These are phyloP conservation scores for Meteorus colon DNA, from an alignment of 2,888 invertebrate genomes.

Conservation along the genomic window DNA sequence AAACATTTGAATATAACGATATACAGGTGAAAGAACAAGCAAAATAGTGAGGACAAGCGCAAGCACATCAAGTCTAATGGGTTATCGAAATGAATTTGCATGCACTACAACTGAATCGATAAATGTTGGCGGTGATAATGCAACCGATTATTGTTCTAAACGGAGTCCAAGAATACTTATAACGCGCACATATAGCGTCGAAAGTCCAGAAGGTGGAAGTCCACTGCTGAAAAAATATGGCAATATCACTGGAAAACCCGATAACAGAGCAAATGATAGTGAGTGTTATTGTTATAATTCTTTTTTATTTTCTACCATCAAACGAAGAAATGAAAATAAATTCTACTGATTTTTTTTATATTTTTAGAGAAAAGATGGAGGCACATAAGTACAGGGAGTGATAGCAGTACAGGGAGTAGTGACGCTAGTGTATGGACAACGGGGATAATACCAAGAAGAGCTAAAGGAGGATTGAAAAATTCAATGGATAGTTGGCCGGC, in stretches of 20 bases:
- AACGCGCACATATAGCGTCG: conserved; percentile 83
- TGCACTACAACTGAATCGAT: conserved; percentile 46
- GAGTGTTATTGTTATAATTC: conserved; percentile 45
- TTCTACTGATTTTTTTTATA: conserved; percentile 14
- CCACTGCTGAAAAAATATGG: conserved; percentile 61
- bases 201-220: conserved; percentile 76
- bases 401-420: conserved; percentile 69
- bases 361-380: conserved; percentile 65
- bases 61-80: conserved; percentile 77
- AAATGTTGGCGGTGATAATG: conserved; percentile 49
- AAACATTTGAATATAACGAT: conserved; percentile 26
- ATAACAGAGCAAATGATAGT: conserved; percentile 64
- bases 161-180: conserved; percentile 83
- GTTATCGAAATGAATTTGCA: conserved; percentile 62
- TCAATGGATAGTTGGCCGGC: conserved; percentile 59
- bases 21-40: conserved; percentile 58
- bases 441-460: conserved; percentile 60
- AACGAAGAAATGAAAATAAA: conserved; percentile 14
- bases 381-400: conserved; percentile 67
- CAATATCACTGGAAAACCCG: conserved; percentile 34
- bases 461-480: conserved; percentile 54
- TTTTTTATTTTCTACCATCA: neutral
- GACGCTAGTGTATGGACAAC: conserved; percentile 69
- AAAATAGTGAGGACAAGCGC: conserved; percentile 73
- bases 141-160: conserved; percentile 62